Percentiles rank a stretch among this genome's conserved stretches.
These are phyloP conservation scores for Babylonia areolata DNA, from an alignment of 1,140 invertebrate species.

Conservation along the genomic window DNA sequence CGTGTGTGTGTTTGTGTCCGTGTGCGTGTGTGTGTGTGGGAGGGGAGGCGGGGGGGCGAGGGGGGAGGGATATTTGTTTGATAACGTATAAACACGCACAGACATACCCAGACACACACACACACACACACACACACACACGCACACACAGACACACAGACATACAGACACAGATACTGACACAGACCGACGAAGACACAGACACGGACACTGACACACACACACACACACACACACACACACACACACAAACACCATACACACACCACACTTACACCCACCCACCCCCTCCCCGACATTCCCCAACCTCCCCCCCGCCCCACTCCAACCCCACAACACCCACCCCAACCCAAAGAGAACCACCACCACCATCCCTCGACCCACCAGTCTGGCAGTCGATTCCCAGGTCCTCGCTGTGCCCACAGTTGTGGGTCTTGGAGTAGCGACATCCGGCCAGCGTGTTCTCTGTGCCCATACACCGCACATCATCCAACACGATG, in stretches of 20 bases:
- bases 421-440: constrained; percentile 81
- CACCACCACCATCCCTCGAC: background rate
- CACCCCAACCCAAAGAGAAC: background rate
- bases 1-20: too few relatives aligned
- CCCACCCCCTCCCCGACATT: constrained; percentile 53
- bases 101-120: background rate
- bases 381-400: constrained; percentile 59
- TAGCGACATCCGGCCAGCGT: constrained; percentile 81
- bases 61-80: too few relatives aligned
- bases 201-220: too few relatives aligned
- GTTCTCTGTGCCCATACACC: constrained; percentile 83
- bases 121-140: background rate
- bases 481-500: constrained; percentile 81
- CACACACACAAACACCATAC: background rate
- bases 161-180: too few relatives aligned
- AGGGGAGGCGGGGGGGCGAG: too few relatives aligned
- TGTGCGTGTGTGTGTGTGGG: too few relatives aligned
- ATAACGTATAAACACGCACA: background rate
- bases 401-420: constrained; percentile 80
- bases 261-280: constrained; percentile 73
- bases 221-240: background rate
- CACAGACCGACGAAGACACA: too few relatives aligned
- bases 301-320: background rate
- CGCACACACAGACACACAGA: too few relatives aligned
- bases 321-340: background rate